A percentile compares a stretch with the other conserved stretches of the same genome.
Evolutionary conservation across 2,888 invertebrate species (phyloP).

Genomic region (Caenorhabditis uteleia): DNA sequence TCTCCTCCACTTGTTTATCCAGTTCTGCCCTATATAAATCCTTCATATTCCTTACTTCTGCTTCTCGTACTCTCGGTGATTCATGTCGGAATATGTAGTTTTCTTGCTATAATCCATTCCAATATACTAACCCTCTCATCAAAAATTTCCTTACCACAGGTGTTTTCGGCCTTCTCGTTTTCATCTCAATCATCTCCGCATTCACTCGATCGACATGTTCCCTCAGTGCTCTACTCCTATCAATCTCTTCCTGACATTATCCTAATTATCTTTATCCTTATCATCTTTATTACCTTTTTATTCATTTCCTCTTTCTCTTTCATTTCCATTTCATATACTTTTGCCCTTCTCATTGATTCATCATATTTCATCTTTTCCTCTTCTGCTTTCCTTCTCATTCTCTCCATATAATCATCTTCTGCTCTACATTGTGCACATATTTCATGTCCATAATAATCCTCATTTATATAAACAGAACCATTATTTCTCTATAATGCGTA

Average conservation of each 20-base stretch:
- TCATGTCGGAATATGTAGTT: conserved; percentile 49
- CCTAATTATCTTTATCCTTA: too few relatives aligned
- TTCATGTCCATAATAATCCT: conserved; percentile 37
- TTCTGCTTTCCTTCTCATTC: conserved; percentile 32
- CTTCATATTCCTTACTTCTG: conserved; percentile 19
- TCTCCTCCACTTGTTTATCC: conserved; percentile 47
- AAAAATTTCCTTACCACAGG: conserved; percentile 28
- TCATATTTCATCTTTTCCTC: conserved; percentile 38
- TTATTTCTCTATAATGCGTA: too few relatives aligned
- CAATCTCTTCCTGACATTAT: conserved; percentile 29
- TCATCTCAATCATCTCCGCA: conserved; percentile 44
- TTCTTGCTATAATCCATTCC: conserved; percentile 29
- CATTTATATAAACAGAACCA: neutral
- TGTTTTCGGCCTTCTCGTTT: conserved; percentile 36
- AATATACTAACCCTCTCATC: neutral
- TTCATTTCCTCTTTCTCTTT: conserved; percentile 26
- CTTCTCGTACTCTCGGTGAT: conserved; percentile 24
- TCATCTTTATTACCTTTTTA: conserved; percentile 1
- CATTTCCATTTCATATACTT: conserved; percentile 30
- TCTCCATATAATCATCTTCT: conserved; percentile 48
- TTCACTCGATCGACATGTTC: conserved; percentile 55
- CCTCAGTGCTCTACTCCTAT: conserved; percentile 28
- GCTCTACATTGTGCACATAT: conserved; percentile 54
- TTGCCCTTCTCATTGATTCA: conserved; percentile 38
- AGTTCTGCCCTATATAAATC: conserved; percentile 41